Base-by-base conservation (phyloP, 2,113 vertebrate genomes). In the Alosa alosa region DNA sequence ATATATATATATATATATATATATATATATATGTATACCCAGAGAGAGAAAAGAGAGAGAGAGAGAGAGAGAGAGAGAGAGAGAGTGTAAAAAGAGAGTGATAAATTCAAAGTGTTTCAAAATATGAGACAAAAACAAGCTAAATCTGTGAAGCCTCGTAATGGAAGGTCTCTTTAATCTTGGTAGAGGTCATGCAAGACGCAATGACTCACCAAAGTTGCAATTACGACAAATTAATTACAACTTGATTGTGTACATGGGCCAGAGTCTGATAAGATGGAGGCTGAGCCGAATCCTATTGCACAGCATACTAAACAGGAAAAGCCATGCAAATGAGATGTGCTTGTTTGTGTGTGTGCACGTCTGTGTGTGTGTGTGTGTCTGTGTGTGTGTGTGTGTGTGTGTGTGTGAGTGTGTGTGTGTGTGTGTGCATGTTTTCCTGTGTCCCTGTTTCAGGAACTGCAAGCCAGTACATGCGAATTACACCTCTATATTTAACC, bases 151-250 rank as follows among this genome's bases (percentile, higher is more conserved):
- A 13, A 11, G 64, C 64, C 10, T 31, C 64, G 57, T 52, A 68
- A 84, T 84, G 72, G 82, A 84, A 84, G 75, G 82, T 84, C 52
- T 25, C 85, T 87, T 81, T 85, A 78, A 86, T 87, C 84, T 72
- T 50, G 84, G 84, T 36, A 55, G 85, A 83, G 88, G 88, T 89
- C 86, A 87, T 72, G 78, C 64, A 46, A n/a, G 75, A 87, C 68
- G 55, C 84, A 89, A 87, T 87, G 86, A 89, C 86, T 84, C 84
- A 87, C 88, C 46, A 87, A 87, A 89, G 83, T 83, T 84, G 88
- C 86, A 87, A 89, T 89, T 89, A 87, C 82, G 81, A 85, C 60
- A 78, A 82, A 89, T 89, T 89, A 89, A 89, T 87, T 89, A 84
- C 82, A 46, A 60, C 57, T 49, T 64, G 86, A 89, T 87, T 87